Evolutionary conservation across 2,113 vertebrate genomes (phyloP).

Genomic region (Rhabdomys dilectus): DNA sequence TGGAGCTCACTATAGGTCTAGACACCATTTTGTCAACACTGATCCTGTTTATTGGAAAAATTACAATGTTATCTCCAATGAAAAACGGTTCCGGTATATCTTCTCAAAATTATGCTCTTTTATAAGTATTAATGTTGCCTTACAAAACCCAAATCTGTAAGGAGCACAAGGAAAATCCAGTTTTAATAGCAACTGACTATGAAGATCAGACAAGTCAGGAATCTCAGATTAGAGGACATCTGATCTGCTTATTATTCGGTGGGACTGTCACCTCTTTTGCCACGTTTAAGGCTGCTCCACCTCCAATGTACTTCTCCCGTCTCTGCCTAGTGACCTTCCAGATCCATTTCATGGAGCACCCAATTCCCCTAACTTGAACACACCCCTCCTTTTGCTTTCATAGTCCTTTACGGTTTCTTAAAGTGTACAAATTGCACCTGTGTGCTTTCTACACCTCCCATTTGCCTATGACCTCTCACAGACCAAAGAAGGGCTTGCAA

Average conservation of each 20-base stretch:
- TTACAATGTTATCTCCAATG: neutral
- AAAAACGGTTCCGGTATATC: neutral
- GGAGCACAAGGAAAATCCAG: neutral
- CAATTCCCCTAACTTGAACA: neutral
- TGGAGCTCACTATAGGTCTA: neutral
- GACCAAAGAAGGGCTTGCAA: neutral
- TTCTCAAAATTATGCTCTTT: neutral
- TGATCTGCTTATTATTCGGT: neutral
- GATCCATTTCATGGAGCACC: neutral
- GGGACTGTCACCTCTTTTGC: neutral
- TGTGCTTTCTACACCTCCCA: neutral
- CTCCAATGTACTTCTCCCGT: neutral
- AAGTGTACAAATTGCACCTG: neutral
- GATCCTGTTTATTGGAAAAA: neutral
- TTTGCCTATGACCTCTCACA: neutral
- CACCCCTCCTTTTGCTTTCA: no score
- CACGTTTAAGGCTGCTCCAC: neutral
- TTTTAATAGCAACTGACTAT: neutral
- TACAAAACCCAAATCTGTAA: conserved; percentile 9
- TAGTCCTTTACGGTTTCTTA: neutral
- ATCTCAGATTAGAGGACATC: neutral
- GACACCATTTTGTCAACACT: neutral
- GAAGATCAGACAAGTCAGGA: neutral
- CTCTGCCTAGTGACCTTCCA: neutral
- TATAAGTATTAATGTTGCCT: conserved; percentile 40